Conservation (phyloP, 2,113 vertebrate genomes). For the Odontesthes bonariensis region DNA sequence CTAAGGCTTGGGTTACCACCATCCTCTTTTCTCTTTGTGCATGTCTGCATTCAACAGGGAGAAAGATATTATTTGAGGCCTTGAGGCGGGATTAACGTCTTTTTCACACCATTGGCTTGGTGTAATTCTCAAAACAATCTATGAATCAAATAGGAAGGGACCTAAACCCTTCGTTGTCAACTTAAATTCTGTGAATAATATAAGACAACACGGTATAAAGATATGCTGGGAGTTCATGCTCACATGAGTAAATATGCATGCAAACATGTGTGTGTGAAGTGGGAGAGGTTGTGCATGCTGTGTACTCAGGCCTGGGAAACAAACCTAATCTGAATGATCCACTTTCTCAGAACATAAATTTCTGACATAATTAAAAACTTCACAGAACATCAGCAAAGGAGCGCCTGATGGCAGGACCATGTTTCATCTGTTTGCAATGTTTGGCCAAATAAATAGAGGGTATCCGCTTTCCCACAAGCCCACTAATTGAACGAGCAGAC, state of each 20-base stretch:
- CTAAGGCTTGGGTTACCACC: constrained; percentile 73
- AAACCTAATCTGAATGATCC: constrained; percentile 43
- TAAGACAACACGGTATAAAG: constrained; percentile 19
- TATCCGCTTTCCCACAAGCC: constrained; percentile 68
- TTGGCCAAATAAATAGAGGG: constrained; percentile 77
- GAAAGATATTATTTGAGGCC: constrained; percentile 68
- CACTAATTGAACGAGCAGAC: constrained; percentile 74
- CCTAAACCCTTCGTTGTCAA: constrained; percentile 18
- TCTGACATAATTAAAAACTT: constrained; percentile 76
- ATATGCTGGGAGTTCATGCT: neutral
- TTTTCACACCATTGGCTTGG: constrained; percentile 50
- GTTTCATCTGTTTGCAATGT: constrained; percentile 65
- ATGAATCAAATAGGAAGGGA: constrained; percentile 47
- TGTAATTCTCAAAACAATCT: constrained; percentile 21
- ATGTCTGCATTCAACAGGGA: constrained; percentile 58
- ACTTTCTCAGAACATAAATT: constrained; percentile 73
- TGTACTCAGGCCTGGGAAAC: constrained; percentile 54
- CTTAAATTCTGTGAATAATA: constrained; percentile 14
- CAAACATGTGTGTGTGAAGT: neutral
- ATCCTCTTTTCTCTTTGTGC: constrained; percentile 70
- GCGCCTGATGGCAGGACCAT: constrained; percentile 54
- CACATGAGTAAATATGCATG: constrained; percentile 1
- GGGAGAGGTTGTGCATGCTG: constrained; percentile 9
- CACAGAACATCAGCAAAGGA: constrained; percentile 51
- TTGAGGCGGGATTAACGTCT: constrained; percentile 65